These are phyloP conservation scores for Paraescarpia echinospica DNA, from an alignment of 1,140 invertebrate species.

Conservation along the genomic window DNA sequence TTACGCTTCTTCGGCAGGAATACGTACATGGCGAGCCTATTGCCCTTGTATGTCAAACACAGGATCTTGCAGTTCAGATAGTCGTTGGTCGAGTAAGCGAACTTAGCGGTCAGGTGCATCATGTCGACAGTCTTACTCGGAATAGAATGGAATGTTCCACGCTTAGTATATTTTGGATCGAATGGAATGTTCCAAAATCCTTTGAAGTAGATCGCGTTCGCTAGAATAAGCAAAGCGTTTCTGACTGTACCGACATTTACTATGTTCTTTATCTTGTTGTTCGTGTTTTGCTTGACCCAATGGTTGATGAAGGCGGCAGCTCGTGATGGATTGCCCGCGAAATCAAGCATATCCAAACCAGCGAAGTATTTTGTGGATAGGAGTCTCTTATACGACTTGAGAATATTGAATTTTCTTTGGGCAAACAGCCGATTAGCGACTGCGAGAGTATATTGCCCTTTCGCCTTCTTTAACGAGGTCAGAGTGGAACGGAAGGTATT, in stretches of 20 bases:
- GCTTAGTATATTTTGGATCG: neutral
- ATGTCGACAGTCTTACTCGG: neutral
- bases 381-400: no score
- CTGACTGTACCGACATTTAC: neutral
- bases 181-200: neutral
- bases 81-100: neutral
- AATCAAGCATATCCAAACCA: neutral
- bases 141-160: neutral
- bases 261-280: neutral
- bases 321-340: neutral
- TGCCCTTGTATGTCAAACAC: neutral
- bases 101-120: neutral
- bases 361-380: no score
- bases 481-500: no score
- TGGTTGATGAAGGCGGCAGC: neutral
- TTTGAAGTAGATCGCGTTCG: neutral
- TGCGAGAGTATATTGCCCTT: no score
- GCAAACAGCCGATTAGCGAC: no score
- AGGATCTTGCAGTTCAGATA: conserved; percentile 16
- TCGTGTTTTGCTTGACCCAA: neutral
- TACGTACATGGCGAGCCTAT: neutral
- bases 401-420: no score
- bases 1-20: neutral
- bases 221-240: neutral
- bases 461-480: no score